A percentile compares a stretch with the other conserved stretches of the same genome.
Evolutionary conservation across 2,113 vertebrate genomes (phyloP).

Genomic region (Motacilla alba): DNA sequence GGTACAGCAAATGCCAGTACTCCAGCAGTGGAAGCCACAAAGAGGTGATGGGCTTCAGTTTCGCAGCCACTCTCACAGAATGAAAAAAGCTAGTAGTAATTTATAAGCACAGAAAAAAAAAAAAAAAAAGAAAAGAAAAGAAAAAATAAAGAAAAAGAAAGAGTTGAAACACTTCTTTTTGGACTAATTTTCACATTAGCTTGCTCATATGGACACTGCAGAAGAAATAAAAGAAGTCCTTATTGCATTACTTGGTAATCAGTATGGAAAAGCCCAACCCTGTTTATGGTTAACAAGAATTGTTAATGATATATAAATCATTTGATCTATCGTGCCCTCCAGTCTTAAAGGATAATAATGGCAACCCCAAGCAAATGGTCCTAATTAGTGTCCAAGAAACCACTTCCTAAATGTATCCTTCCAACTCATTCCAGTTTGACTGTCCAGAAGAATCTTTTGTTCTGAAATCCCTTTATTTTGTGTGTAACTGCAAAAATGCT

Average conservation of each 20-base stretch:
- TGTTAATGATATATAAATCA: constrained; percentile 59
- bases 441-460: constrained; percentile 49
- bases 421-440: constrained; percentile 38
- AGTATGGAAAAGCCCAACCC: constrained; percentile 26
- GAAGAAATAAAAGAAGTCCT: constrained; percentile 64
- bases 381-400: constrained; percentile 64
- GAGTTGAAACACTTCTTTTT: constrained; percentile 82
- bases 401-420: constrained; percentile 63
- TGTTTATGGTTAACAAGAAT: constrained; percentile 38
- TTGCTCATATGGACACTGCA: constrained; percentile 86
- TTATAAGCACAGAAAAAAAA: constrained; percentile 80
- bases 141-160: constrained; percentile 77
- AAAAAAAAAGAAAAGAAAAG: constrained; percentile 66
- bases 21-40: background rate
- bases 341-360: constrained; percentile 56
- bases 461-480: constrained; percentile 7
- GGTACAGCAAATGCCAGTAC: background rate
- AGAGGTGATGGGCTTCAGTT: background rate
- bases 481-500: background rate
- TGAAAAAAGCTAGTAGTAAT: constrained; percentile 27
- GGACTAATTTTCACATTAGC: constrained; percentile 80
- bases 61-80: background rate
- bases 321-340: constrained; percentile 47
- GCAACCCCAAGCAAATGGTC: constrained; percentile 63
- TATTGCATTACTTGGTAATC: constrained; percentile 22